Percentiles rank a stretch among this genome's conserved stretches.
Conservation (phyloP, 2,888 invertebrate species). For the Drosophila ochracea region DNA sequence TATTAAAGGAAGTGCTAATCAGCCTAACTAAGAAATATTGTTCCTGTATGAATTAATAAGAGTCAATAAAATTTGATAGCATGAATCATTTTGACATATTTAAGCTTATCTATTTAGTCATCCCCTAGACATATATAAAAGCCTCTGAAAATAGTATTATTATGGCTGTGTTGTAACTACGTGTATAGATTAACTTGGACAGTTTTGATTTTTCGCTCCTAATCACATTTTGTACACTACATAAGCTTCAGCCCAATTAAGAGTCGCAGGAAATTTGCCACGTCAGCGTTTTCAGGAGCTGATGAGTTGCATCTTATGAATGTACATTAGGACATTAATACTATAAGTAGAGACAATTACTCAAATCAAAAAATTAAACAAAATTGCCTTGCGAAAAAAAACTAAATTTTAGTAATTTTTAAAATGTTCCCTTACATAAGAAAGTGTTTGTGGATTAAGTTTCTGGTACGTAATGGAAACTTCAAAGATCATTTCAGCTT, state of each 20-base stretch:
- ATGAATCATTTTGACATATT: too few relatives aligned
- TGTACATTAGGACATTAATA: not conserved
- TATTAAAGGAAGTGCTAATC: not conserved
- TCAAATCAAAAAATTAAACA: not conserved
- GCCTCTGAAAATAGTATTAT: too few relatives aligned
- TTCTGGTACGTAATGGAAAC: not conserved
- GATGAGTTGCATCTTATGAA: constrained; percentile 3
- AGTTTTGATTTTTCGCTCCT: not conserved
- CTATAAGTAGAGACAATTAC: not conserved
- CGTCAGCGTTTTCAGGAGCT: constrained; percentile 36
- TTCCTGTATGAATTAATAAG: too few relatives aligned
- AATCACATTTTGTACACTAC: not conserved
- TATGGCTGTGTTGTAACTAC: not conserved
- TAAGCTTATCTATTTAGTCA: too few relatives aligned
- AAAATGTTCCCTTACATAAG: not conserved
- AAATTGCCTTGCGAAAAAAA: not conserved
- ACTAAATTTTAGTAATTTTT: not conserved
- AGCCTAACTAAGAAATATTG: not conserved
- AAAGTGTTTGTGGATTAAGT: not conserved
- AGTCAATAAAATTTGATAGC: too few relatives aligned
- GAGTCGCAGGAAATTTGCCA: constrained; percentile 4
- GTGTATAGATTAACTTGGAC: not conserved
- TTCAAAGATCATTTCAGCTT: not conserved
- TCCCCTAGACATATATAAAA: too few relatives aligned
- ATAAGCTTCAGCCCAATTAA: not conserved